Evolutionary conservation across 2,113 vertebrate species (phyloP).

Genomic region (Anas platyrhynchos): DNA sequence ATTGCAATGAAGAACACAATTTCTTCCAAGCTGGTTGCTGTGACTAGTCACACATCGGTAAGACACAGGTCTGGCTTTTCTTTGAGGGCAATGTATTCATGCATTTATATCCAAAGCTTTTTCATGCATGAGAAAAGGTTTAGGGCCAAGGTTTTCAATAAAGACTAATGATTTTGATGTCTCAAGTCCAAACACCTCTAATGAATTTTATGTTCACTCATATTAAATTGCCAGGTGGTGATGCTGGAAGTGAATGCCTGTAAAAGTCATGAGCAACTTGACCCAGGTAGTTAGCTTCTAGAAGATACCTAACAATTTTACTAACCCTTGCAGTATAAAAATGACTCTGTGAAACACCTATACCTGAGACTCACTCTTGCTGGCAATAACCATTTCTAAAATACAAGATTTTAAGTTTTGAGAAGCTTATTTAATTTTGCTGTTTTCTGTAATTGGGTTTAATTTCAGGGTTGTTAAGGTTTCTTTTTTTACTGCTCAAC

Average conservation of each 20-base stretch:
- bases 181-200: neutral
- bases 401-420: neutral
- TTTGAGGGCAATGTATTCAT: neutral
- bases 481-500: neutral
- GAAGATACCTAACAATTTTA: neutral
- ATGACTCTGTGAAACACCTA: neutral
- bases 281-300: neutral
- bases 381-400: neutral
- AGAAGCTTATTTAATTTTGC: neutral
- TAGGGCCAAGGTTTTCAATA: neutral
- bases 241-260: neutral
- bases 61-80: neutral
- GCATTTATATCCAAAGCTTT: neutral
- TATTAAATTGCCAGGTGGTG: neutral
- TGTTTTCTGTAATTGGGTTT: neutral
- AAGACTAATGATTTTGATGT: slow-evolving; percentile 8
- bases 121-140: neutral
- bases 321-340: neutral
- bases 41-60: neutral
- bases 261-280: neutral
- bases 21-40: neutral
- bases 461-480: neutral
- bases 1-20: neutral
- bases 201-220: neutral
- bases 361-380: accelerated